phyloP scores from a whole-genome alignment of 1,140 invertebrate species.

The Eumeta japonica region DNA sequence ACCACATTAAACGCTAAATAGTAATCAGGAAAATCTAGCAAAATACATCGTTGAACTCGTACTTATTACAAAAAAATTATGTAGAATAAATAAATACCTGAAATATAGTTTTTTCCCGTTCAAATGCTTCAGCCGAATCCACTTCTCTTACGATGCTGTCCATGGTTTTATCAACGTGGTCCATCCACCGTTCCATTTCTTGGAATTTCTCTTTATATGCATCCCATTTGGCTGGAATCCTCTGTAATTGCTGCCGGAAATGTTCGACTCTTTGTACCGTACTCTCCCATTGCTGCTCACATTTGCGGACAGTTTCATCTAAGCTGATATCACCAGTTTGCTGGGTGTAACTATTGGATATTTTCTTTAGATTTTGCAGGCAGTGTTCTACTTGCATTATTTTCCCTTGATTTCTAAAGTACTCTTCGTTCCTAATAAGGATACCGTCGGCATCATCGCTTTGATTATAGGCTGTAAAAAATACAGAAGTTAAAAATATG shows the following conservation, averaged over 20 bases:
- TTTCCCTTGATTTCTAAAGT: conserved; percentile 70
- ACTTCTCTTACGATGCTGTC: conserved; percentile 82
- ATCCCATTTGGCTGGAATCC: conserved; percentile 88
- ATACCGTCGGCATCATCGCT: conserved; percentile 81
- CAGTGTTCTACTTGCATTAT: conserved; percentile 72
- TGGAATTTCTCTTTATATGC: conserved; percentile 79
- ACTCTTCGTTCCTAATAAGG: conserved; percentile 73
- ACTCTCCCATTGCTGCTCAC: conserved; percentile 72
- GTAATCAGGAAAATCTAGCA: too few species aligned
- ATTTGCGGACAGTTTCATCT: conserved; percentile 65
- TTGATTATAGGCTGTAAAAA: conserved; percentile 67
- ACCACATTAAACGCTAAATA: too few species aligned
- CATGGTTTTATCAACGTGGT: conserved; percentile 79
- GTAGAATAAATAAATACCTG: conserved; percentile 66
- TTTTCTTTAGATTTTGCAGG: conserved; percentile 73
- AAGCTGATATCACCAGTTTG: conserved; percentile 66
- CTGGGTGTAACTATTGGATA: conserved; percentile 64
- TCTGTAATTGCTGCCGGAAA: conserved; percentile 74
- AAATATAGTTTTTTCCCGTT: conserved; percentile 82
- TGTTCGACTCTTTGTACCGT: conserved; percentile 69
- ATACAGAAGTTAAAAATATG: conserved; percentile 1
- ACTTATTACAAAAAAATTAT: background rate
- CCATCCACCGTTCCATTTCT: conserved; percentile 89
- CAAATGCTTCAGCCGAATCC: conserved; percentile 83
- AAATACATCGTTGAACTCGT: too few species aligned